A percentile compares a stretch with the other conserved stretches of the same genome.
Conservation (phyloP, 2,888 invertebrate genomes). For the Himalopsyche anomala region DNA sequence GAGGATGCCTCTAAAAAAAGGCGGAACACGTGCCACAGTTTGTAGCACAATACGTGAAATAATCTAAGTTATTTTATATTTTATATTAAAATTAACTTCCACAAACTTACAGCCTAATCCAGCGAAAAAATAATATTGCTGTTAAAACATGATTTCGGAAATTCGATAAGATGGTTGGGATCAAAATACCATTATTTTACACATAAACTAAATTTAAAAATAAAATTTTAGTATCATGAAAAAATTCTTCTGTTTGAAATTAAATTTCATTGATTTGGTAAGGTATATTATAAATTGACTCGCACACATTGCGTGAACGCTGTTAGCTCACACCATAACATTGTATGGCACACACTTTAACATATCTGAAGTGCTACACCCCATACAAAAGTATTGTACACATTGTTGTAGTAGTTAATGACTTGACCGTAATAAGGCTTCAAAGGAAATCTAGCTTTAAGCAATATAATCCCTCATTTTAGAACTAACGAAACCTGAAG, state of each 20-base stretch:
- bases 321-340: constrained; percentile 11
- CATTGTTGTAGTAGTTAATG: constrained; percentile 38
- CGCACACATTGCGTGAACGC: not conserved
- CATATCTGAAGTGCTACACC: not conserved
- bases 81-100: too few relatives aligned
- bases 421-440: constrained; percentile 41
- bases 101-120: too few relatives aligned
- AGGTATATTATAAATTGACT: constrained; percentile 30
- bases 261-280: not conserved
- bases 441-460: constrained; percentile 41
- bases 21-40: too few relatives aligned
- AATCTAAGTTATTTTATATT: too few relatives aligned
- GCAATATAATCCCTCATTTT: constrained; percentile 35
- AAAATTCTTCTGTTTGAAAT: not conserved
- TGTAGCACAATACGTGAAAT: too few relatives aligned
- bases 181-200: too few relatives aligned
- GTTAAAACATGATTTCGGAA: too few relatives aligned
- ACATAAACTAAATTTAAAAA: too few relatives aligned
- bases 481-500: constrained; percentile 38
- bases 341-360: constrained; percentile 5
- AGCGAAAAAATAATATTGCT: too few relatives aligned
- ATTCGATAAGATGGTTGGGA: too few relatives aligned
- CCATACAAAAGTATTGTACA: constrained; percentile 22
- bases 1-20: too few relatives aligned
- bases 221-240: too few relatives aligned